Evolutionary conservation across 2,797 vertebrate species (phyloP), one percentile per base, ranked within the genome.

Genomic region (Pseudochaenichthys georgianus): DNA sequence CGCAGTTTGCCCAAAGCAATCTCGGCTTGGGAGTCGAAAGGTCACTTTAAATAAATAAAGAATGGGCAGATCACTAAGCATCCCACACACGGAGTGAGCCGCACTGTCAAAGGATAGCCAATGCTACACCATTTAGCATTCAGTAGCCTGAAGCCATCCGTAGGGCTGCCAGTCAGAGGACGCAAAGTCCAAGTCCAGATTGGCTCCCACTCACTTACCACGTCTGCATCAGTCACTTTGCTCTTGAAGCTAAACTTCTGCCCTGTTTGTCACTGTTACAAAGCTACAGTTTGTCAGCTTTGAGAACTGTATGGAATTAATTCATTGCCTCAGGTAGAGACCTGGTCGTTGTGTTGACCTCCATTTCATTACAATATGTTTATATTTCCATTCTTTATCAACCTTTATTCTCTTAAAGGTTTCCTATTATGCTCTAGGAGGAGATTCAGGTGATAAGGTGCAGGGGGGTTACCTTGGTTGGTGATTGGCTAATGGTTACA

Each of bases 11-110:
- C 92, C 81, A 84, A 71, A 91, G 92, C 89, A 48, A 89, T 87
- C 86, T 81, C 84, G 4, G 81, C 91, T 91, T 70, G 9, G 78
- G 74, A 89, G 87, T 85, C 66, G 66, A 93, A 94, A 94, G 93
- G 94, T 94, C 92, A 88, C 75, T 86, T 91, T 88, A 93, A 94
- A 94, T 94, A 94, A 94, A 95, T 92, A 95, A 93, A 92, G 81
- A 92, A 93, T 69, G 61, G 65, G 82, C 75, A 87, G 89, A 90
- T 93, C 90, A 88, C 90, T 87, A 65, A 59, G 79, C 93, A 92
- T 93, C 93, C 93, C 90, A 94, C 90, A 90, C 89, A 88, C 54
- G 48, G 80, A 86, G 72, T 21, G 78, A 87, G 87, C 82, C 73
- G 76, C 83, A 59, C 87, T 92, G 88, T 93, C 80, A 92, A 89